Evolutionary conservation across 2,888 invertebrate species (phyloP).

Genomic region (Stenichneumon culpator): DNA sequence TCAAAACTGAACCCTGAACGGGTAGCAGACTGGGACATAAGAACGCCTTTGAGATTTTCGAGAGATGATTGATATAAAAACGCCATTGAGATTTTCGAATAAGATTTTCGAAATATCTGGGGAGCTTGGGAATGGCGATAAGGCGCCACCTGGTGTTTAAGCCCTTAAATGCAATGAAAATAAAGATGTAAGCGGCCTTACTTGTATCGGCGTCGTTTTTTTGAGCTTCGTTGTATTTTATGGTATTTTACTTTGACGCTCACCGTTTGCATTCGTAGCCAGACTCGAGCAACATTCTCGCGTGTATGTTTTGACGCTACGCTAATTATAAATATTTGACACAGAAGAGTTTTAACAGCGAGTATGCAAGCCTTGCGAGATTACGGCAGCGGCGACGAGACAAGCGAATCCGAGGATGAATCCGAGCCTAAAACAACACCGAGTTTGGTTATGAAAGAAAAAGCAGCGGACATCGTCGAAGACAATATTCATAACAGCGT

Average conservation of each 20-base stretch:
- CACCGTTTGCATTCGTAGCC: not conserved
- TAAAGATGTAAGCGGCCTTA: not conserved
- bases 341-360: not conserved
- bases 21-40: too few relatives aligned
- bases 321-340: not conserved
- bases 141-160: not conserved
- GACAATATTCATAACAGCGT: slow-evolving; percentile 82
- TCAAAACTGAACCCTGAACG: too few relatives aligned
- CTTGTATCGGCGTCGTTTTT: not conserved
- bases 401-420: slow-evolving; percentile 81
- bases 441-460: slow-evolving; percentile 83
- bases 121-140: not conserved
- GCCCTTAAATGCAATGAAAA: not conserved
- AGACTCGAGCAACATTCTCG: not conserved
- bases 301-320: not conserved
- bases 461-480: slow-evolving; percentile 69
- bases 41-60: too few relatives aligned
- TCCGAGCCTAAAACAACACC: slow-evolving; percentile 60
- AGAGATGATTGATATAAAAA: too few relatives aligned
- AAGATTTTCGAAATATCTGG: not conserved
- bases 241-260: not conserved
- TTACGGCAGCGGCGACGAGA: slow-evolving; percentile 90
- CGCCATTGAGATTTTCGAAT: too few relatives aligned
- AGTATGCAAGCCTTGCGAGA: slow-evolving; percentile 90
- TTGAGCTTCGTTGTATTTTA: not conserved